phyloP scores from a whole-genome alignment of 2,797 vertebrate genomes.

The Hozukius guyotensis region DNA sequence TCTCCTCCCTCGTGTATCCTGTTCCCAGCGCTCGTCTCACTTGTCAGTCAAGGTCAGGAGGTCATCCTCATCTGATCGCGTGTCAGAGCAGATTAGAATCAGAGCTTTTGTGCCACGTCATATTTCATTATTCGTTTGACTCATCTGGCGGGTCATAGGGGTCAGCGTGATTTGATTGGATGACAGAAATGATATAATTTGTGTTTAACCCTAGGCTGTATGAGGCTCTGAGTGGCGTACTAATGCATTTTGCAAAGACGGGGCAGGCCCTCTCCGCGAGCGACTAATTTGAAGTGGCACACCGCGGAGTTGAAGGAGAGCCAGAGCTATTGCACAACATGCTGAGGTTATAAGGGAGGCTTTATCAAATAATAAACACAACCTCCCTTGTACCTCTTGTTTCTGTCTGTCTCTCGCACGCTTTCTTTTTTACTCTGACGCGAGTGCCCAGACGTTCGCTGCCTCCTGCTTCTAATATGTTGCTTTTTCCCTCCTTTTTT shows the following conservation, averaged over 20 bases:
- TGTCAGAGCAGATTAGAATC: constrained; percentile 88
- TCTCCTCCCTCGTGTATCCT: constrained; percentile 61
- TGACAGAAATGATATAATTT: constrained; percentile 87
- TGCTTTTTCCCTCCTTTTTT: not conserved
- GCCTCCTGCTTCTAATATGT: not conserved
- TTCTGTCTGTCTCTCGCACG: constrained; percentile 28
- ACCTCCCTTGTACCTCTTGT: constrained; percentile 63
- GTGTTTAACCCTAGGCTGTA: constrained; percentile 78
- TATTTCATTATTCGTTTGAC: constrained; percentile 89
- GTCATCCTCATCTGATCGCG: constrained; percentile 85
- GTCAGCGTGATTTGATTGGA: constrained; percentile 86
- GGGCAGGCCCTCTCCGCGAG: constrained; percentile 80
- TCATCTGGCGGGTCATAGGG: constrained; percentile 83
- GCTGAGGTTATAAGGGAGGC: constrained; percentile 67
- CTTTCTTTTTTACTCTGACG: constrained; percentile 24
- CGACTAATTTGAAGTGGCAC: constrained; percentile 82
- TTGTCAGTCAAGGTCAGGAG: constrained; percentile 85
- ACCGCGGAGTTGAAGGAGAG: constrained; percentile 75
- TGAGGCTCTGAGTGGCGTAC: constrained; percentile 77
- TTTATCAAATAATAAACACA: constrained; percentile 84
- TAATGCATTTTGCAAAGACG: constrained; percentile 70
- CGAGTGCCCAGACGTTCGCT: constrained; percentile 17
- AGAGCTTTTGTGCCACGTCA: constrained; percentile 84
- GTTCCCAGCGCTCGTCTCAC: constrained; percentile 77
- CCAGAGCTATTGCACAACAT: constrained; percentile 72